phyloP scores from a whole-genome alignment of 2,888 invertebrate species.

The Ditylenchus weischeri region DNA sequence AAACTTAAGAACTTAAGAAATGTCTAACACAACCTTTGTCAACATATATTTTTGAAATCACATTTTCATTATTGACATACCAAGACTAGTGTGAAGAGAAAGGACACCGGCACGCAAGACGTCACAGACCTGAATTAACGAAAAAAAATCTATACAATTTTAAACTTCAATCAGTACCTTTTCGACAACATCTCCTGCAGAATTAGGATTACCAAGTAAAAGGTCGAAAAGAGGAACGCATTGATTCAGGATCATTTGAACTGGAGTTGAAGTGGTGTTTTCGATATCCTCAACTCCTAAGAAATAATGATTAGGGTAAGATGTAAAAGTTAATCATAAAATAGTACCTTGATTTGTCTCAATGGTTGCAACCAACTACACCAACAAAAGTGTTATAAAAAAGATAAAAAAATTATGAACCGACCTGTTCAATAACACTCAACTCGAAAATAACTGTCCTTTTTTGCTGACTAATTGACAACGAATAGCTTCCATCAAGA shows the following conservation, averaged over 20 bases:
- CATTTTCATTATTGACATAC: no score
- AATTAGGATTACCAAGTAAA: slow-evolving; percentile 1
- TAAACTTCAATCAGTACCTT: slow-evolving; percentile 7
- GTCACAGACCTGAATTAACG: slow-evolving; percentile 18
- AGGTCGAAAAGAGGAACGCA: slow-evolving; percentile 24
- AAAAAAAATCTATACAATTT: no score
- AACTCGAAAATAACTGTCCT: slow-evolving; percentile 20
- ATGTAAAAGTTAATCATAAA: neutral
- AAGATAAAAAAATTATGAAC: no score
- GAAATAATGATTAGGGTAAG: no score
- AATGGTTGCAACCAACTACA: slow-evolving; percentile 19
- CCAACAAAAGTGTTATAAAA: no score
- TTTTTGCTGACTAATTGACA: slow-evolving; percentile 4
- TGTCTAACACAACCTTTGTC: no score
- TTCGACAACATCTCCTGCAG: slow-evolving; percentile 14
- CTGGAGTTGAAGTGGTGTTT: slow-evolving; percentile 4
- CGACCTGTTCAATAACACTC: slow-evolving; percentile 17
- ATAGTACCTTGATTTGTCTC: slow-evolving; percentile 2
- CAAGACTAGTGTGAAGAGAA: slow-evolving; percentile 15
- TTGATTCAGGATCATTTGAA: slow-evolving; percentile 21
- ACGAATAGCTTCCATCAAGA: neutral
- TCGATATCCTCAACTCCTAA: neutral
- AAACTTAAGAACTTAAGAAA: neutral
- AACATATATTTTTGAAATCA: no score
- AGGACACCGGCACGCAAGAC: slow-evolving; percentile 23